phyloP scores from a whole-genome alignment of 2,113 vertebrate genomes.

The Stegastes partitus region DNA sequence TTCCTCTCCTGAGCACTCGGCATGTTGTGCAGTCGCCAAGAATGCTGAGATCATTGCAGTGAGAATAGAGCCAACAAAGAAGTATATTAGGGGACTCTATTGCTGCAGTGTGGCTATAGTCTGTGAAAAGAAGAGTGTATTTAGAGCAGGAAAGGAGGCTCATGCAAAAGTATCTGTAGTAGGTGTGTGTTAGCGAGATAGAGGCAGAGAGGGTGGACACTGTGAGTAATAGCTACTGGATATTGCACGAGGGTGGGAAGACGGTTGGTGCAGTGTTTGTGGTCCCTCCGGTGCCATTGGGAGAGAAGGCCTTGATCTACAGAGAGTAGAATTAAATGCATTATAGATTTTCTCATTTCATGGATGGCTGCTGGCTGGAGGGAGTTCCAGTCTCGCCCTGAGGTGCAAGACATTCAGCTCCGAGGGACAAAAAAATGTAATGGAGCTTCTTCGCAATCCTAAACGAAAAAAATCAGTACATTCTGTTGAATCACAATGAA shows the following conservation, averaged over 20 bases:
- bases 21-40: slow-evolving; percentile 8
- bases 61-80: not conserved
- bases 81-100: no score
- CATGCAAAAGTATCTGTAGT: not conserved
- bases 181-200: not conserved
- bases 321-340: slow-evolving; percentile 77
- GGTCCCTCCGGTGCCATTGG: slow-evolving; percentile 33
- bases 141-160: slow-evolving; percentile 6
- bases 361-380: slow-evolving; percentile 76
- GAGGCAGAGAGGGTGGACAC: slow-evolving; percentile 6
- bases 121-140: not conserved
- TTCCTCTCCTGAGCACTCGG: not conserved
- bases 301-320: slow-evolving; percentile 66
- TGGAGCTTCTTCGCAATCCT: slow-evolving; percentile 20
- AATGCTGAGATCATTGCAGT: slow-evolving; percentile 29
- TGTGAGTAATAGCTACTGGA: slow-evolving; percentile 39
- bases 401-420: slow-evolving; percentile 44
- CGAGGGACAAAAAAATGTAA: slow-evolving; percentile 40
- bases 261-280: slow-evolving; percentile 55
- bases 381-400: slow-evolving; percentile 47
- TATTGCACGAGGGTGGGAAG: slow-evolving; percentile 33
- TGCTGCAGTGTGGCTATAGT: not conserved
- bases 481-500: slow-evolving; percentile 15
- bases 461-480: slow-evolving; percentile 43
- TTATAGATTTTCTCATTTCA: slow-evolving; percentile 85